phyloP scores from a whole-genome alignment of 2,888 invertebrate species.

The Agonum fuliginosum region DNA sequence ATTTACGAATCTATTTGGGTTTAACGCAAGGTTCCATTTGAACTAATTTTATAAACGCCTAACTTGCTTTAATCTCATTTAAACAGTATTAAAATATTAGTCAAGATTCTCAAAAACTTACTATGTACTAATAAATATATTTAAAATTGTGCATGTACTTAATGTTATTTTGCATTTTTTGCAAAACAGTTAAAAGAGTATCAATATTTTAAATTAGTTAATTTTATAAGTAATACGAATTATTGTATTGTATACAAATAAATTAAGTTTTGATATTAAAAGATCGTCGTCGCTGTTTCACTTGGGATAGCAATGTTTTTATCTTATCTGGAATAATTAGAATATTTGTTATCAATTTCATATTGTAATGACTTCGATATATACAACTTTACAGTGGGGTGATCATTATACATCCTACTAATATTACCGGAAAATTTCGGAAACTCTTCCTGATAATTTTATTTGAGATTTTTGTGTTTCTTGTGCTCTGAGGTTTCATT shows the following conservation, averaged over 20 bases:
- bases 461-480: no score
- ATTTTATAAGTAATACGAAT: not conserved
- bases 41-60: slow-evolving; percentile 11
- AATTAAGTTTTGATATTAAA: slow-evolving; percentile 28
- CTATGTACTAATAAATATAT: slow-evolving; percentile 8
- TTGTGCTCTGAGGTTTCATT: no score
- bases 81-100: slow-evolving; percentile 43
- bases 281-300: slow-evolving; percentile 53
- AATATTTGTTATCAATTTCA: slow-evolving; percentile 65
- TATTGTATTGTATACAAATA: slow-evolving; percentile 21
- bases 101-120: slow-evolving; percentile 8
- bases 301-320: slow-evolving; percentile 58
- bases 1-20: slow-evolving; percentile 41
- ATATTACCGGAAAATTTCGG: no score
- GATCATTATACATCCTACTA: slow-evolving; percentile 77
- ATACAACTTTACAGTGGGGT: slow-evolving; percentile 78
- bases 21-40: slow-evolving; percentile 21
- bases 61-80: slow-evolving; percentile 20
- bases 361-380: slow-evolving; percentile 67
- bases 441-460: no score
- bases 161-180: not conserved
- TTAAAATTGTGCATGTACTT: slow-evolving; percentile 14
- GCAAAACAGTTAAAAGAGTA: not conserved
- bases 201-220: not conserved
- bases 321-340: slow-evolving; percentile 63